Evolutionary conservation across 1,140 invertebrate genomes (phyloP).

Genomic region (Diachasmimorpha longicaudata): DNA sequence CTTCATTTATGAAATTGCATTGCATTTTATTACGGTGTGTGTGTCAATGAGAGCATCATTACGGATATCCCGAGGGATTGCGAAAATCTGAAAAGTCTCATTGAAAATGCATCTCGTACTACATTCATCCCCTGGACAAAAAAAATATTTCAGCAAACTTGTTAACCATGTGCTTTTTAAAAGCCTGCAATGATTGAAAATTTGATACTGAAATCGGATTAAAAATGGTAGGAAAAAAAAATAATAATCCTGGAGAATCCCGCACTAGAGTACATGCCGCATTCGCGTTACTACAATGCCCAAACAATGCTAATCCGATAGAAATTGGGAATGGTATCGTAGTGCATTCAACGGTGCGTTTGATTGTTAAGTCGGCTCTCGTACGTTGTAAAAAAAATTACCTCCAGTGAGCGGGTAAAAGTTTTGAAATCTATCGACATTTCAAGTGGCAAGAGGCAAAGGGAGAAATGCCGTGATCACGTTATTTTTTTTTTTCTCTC

Average conservation of each 20-base stretch:
- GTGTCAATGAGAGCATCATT: no score
- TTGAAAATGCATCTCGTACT: neutral
- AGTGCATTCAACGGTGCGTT: neutral
- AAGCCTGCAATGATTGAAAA: neutral
- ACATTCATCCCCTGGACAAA: neutral
- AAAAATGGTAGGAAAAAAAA: neutral
- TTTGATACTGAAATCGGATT: neutral
- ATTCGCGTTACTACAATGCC: neutral
- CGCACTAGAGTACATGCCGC: neutral
- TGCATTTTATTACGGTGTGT: no score
- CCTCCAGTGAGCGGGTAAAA: neutral
- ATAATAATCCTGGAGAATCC: neutral
- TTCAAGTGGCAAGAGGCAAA: neutral
- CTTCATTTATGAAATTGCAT: no score
- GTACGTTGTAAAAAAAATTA: neutral
- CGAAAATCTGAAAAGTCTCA: neutral
- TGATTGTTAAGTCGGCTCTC: neutral
- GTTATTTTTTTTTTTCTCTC: conserved; percentile 2
- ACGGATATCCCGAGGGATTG: neutral
- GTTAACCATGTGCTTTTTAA: neutral
- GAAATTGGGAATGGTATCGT: neutral
- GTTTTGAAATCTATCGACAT: conserved; percentile 11
- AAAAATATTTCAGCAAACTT: neutral
- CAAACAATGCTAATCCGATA: neutral
- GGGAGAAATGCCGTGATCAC: neutral